Evolutionary conservation across 37 sponge, comb jelly and placozoan genomes (phyloP), one percentile per base, ranked within the genome.

Genomic region (Cladorhizidae sp.): DNA sequence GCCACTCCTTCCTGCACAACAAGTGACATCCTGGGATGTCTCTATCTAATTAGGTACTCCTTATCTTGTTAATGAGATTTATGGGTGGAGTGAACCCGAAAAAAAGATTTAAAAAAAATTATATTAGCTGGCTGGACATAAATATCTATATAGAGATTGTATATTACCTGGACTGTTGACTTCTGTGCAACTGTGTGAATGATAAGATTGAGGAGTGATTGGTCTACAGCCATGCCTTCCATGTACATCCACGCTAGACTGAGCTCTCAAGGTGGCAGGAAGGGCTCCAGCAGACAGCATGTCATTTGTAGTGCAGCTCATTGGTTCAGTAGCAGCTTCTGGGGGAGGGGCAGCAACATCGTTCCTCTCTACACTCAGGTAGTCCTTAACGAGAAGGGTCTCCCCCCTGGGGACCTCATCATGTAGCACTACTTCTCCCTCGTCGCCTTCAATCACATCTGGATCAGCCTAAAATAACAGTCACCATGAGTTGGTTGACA

Each of bases 391-490:
- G 1, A 89, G 89, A 29, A 89, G 80, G 36, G 51, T n/a, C 70
- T 89, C 89, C 36, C 89, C 89, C 42, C 12, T 67, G 11, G 58
- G 68, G 6, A 64, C 69, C 12, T 35, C 74, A 29, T 23, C 70
- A 0, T 17, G 62, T 51, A 54, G 59, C 12, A 57, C 61, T 3
- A 68, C 64, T 63, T 91, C 92, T 15, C 72, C 92, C 62, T 92
- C 92, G 69, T 92, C 92, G 32, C 92, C 92, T 39, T 92, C 92
- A 51, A 92, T 79, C 26, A 92, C 39, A 18, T 87, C 92, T 50
- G 85, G 85, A 59, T 87, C 92, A 23, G 84, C 85, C 80, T 91
- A 42, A 54, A 56, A 22, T 23, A 64, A 42, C 31, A 67, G n/a
- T n/a, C n/a, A n/a, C n/a, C n/a, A n/a, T n/a, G n/a, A n/a, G n/a